phyloP scores from a whole-genome alignment of 2,888 invertebrate species.

The Drosophila parthenogenetica region DNA sequence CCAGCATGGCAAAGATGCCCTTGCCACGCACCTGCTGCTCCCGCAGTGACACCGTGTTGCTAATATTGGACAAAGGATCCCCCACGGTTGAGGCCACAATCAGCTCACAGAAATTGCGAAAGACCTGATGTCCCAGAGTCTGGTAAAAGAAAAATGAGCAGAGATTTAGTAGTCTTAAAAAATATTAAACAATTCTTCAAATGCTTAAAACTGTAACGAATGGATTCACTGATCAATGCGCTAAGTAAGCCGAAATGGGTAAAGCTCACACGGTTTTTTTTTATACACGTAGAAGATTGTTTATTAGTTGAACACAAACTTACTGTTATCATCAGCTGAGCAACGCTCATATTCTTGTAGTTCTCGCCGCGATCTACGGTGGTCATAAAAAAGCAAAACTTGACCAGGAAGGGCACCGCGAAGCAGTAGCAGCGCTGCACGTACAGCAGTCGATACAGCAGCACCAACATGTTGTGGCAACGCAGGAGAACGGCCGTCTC shows the following conservation, averaged over 20 bases:
- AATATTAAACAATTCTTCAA: no score
- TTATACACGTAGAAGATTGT: not conserved
- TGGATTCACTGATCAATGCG: not conserved
- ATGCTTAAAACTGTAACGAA: not conserved
- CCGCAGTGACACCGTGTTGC: slow-evolving; percentile 4
- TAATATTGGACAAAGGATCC: not conserved
- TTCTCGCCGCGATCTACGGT: slow-evolving; percentile 24
- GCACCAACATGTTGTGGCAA: slow-evolving; percentile 17
- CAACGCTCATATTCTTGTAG: slow-evolving; percentile 23
- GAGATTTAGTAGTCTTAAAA: not conserved
- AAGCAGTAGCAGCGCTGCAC: slow-evolving; percentile 35
- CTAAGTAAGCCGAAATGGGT: no score
- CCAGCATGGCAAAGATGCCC: slow-evolving; percentile 32
- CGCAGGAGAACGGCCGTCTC: not conserved
- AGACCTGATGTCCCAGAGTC: slow-evolving; percentile 42
- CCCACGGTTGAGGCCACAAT: not conserved
- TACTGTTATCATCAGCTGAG: slow-evolving; percentile 40
- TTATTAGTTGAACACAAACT: not conserved
- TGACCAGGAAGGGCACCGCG: slow-evolving; percentile 39
- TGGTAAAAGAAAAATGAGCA: slow-evolving; percentile 2
- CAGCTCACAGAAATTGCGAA: slow-evolving; percentile 25
- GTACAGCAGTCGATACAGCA: slow-evolving; percentile 43
- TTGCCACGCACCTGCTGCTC: slow-evolving; percentile 40
- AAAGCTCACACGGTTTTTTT: no score
- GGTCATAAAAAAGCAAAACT: slow-evolving; percentile 49